Evolutionary conservation across 2,888 invertebrate species (phyloP), one percentile per base, ranked within the genome.

Genomic region (Microctonus hyperodae): DNA sequence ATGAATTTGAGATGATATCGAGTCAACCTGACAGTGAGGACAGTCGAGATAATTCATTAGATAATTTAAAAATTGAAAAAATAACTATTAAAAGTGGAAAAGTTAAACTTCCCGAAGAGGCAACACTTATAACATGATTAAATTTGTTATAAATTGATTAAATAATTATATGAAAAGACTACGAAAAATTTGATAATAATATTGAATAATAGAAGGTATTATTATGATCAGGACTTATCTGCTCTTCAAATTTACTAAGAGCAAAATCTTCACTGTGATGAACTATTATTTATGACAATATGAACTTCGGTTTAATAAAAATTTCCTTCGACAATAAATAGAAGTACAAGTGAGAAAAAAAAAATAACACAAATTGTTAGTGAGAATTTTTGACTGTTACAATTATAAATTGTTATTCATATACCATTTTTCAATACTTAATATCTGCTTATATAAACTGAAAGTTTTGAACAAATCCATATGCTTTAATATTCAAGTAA

Each of bases 1-100:
- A 77, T 28, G 79, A 78, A 40, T 81, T 80, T 28, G 79, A 80
- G 59, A 79, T 79, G 61, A 72, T 78, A 3, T 71, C 78, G 6
- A 77, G 73, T 31, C 75, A 72, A 13, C 73, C 72, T 0, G 78
- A 75, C 7, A 78, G 75, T 65, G 79, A 80, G 13, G 76, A 76
- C 7, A 76, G 74, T 64, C 72, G 69, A 11, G 69, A 72, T 16
- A 71, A 70, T 51, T 78, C 72, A 0, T 67, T 80, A 25, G 79
- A 79, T 11, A 75, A 62, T 13, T 37, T 76, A 11, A 76, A 72
- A 70, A 71, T 75, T n/a, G 79, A 80, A 53, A 79, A 77, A 53
- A 69, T 71, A 3, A 64, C 71, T 5, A 65, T 73, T 2, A 72
- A 72, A 16, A 64, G 56, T 33, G 72, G 71, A 13, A 79, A 76